Evolutionary conservation across 2,797 vertebrate species (phyloP).

Genomic region (Etheostoma nigrum): DNA sequence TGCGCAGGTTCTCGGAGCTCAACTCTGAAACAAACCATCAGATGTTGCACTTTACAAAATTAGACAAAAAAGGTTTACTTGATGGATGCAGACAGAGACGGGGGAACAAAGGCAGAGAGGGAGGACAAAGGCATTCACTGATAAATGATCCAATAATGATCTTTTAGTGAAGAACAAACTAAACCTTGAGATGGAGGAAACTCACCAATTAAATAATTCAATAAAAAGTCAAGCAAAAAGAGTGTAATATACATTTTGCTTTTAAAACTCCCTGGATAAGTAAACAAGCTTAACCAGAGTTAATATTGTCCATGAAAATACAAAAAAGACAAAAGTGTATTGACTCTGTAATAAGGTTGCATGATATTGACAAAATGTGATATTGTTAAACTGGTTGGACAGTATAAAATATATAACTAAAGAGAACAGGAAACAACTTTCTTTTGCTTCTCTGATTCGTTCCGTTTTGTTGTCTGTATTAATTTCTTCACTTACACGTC

Average conservation of each 20-base stretch:
- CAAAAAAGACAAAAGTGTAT: neutral
- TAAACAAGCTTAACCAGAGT: neutral
- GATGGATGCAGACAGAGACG: neutral
- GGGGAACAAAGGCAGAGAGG: neutral
- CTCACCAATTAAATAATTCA: too few relatives aligned
- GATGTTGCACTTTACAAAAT: constrained; percentile 37
- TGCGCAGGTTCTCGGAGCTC: constrained; percentile 95
- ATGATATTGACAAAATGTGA: too few relatives aligned
- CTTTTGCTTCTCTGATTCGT: too few relatives aligned
- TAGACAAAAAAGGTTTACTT: constrained; percentile 3
- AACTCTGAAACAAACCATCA: constrained; percentile 87
- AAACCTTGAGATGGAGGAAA: neutral
- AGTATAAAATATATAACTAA: too few relatives aligned
- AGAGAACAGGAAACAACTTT: too few relatives aligned
- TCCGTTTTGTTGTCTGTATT: too few relatives aligned
- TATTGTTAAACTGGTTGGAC: too few relatives aligned
- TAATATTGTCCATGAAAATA: constrained; percentile 2
- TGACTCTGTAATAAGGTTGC: too few relatives aligned
- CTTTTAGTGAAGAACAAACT: neutral
- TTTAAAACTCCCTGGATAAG: neutral
- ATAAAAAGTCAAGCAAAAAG: too few relatives aligned
- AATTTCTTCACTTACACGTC: too few relatives aligned
- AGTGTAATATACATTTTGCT: too few relatives aligned
- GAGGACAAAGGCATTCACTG: neutral
- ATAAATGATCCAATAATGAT: constrained; percentile 1